phyloP scores from a whole-genome alignment of 2,113 vertebrate species.

The Semnornis frantzii region DNA sequence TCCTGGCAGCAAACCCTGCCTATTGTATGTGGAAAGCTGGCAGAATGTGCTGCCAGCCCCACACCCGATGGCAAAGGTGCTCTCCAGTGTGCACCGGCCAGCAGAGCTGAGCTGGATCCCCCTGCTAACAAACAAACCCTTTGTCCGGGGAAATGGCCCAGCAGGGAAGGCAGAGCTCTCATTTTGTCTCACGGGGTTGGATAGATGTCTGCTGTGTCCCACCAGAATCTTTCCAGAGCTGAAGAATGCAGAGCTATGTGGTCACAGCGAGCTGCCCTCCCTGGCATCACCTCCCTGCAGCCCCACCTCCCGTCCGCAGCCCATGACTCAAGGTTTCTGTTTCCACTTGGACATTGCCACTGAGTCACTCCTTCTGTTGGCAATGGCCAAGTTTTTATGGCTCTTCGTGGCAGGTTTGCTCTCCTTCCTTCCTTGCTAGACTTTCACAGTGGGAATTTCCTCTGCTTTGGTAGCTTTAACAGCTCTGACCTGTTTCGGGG shows the following conservation, averaged over 20 bases:
- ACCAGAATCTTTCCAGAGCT: not conserved
- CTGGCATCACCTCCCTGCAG: not conserved
- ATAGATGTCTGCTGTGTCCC: not conserved
- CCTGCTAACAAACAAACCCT: not conserved
- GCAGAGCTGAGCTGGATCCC: not conserved
- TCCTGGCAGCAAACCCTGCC: constrained; percentile 51
- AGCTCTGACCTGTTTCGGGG: not conserved
- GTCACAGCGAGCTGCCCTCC: not conserved
- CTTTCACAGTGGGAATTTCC: not conserved
- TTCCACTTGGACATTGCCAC: not conserved
- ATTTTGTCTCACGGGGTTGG: not conserved
- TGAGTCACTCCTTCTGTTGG: constrained; percentile 20
- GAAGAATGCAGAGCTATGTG: not conserved
- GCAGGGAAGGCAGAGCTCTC: not conserved
- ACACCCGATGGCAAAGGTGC: not conserved
- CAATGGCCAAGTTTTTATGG: not conserved
- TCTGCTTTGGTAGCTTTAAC: not conserved
- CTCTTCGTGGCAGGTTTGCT: not conserved
- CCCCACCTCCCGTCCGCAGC: not conserved
- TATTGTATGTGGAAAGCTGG: constrained; percentile 45
- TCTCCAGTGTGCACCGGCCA: not conserved
- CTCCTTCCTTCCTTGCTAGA: not conserved
- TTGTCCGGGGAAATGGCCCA: not conserved
- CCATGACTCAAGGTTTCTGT: not conserved
- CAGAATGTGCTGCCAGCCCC: constrained; percentile 45